A percentile compares a stretch with the other conserved stretches of the same genome.
Evolutionary conservation across 2,888 invertebrate species (phyloP).

Genomic region (Trissolcus brochymenae): DNA sequence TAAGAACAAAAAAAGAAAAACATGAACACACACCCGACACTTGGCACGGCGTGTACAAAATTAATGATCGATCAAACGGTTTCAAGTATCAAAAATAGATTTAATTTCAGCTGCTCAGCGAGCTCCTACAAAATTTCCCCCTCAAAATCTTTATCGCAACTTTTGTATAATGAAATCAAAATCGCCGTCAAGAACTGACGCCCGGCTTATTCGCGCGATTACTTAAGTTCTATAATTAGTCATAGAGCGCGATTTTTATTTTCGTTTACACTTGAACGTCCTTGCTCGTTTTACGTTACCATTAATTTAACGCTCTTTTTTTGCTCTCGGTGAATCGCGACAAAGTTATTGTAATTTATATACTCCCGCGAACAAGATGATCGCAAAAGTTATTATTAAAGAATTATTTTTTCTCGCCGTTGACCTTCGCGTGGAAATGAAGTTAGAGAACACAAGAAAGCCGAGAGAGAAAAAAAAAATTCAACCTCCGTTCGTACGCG

Average conservation of each 20-base stretch:
- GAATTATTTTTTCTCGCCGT: slow-evolving; percentile 64
- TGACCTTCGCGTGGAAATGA: slow-evolving; percentile 56
- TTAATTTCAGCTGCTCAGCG: too few species aligned
- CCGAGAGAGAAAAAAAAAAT: slow-evolving; percentile 6
- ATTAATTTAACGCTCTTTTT: slow-evolving; percentile 54
- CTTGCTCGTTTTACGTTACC: slow-evolving; percentile 64
- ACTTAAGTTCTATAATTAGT: slow-evolving; percentile 74
- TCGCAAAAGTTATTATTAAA: slow-evolving; percentile 64
- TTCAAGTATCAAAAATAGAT: too few species aligned
- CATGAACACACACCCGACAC: too few species aligned
- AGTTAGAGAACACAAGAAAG: slow-evolving; percentile 37
- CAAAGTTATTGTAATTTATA: slow-evolving; percentile 54
- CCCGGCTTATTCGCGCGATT: slow-evolving; percentile 59
- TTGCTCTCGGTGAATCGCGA: slow-evolving; percentile 28
- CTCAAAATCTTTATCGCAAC: too few species aligned
- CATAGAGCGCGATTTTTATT: slow-evolving; percentile 71
- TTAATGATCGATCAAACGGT: too few species aligned
- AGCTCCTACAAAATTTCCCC: too few species aligned
- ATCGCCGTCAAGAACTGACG: slow-evolving; percentile 43
- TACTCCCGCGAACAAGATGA: slow-evolving; percentile 52
- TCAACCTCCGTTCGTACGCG: slow-evolving; percentile 31
- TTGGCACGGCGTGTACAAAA: too few species aligned
- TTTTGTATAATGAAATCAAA: slow-evolving; percentile 38
- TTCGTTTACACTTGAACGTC: slow-evolving; percentile 76
- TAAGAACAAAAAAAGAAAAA: too few species aligned